Conservation (phyloP, 2,888 invertebrate species). For the Scaptomyza parva region DNA sequence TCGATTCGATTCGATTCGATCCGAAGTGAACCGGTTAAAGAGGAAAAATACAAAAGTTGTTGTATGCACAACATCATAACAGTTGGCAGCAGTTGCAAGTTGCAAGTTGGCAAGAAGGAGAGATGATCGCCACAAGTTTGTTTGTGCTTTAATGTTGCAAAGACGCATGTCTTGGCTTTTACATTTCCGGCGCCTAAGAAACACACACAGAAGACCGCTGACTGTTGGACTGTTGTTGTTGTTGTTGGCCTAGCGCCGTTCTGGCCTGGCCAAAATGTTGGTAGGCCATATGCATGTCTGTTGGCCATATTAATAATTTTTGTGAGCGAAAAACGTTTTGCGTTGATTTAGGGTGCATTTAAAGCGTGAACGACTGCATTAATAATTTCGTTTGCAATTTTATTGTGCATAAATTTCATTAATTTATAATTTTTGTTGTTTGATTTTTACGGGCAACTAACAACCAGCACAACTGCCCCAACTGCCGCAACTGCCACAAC, state of each 20-base stretch:
- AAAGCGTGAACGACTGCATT: constrained; percentile 85
- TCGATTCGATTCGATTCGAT: too few species aligned
- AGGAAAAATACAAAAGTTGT: constrained; percentile 14
- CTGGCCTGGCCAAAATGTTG: background rate
- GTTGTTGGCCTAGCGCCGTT: constrained; percentile 39
- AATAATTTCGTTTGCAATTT: constrained; percentile 85
- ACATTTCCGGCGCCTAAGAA: constrained; percentile 82
- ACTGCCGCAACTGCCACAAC: constrained; percentile 20
- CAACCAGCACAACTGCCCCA: constrained; percentile 14
- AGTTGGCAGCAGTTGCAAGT: constrained; percentile 13
- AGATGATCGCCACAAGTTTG: constrained; percentile 38
- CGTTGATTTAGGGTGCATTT: constrained; percentile 85
- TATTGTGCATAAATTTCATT: constrained; percentile 85
- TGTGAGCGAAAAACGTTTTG: constrained; percentile 59
- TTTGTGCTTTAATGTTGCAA: constrained; percentile 52
- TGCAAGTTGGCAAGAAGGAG: too few species aligned
- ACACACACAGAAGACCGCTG: constrained; percentile 13
- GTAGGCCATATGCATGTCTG: constrained; percentile 59
- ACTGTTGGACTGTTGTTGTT: too few species aligned
- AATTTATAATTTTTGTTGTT: constrained; percentile 85
- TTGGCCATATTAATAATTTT: constrained; percentile 65
- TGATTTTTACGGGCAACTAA: constrained; percentile 79
- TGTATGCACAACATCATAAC: constrained; percentile 5
- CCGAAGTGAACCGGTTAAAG: constrained; percentile 17
- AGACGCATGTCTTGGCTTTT: constrained; percentile 70